These are phyloP conservation scores for Eupsilia transversa DNA, from an alignment of 2,888 invertebrate species.

Conservation along the genomic window DNA sequence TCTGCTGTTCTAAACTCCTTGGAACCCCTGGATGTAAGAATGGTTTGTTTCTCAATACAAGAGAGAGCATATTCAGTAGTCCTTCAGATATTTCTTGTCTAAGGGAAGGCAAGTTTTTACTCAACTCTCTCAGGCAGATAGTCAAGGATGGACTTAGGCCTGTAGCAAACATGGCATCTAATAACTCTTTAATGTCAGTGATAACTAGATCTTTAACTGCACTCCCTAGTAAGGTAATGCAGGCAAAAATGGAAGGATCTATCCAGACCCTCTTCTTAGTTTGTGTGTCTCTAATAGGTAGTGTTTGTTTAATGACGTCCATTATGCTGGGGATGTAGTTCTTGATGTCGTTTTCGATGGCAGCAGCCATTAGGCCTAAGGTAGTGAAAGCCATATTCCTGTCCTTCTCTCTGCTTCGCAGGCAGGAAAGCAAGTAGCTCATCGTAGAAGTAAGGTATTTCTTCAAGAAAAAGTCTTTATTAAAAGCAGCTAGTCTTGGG, in stretches of 20 bases:
- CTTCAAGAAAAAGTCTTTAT: slow-evolving; percentile 94
- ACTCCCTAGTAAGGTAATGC: slow-evolving; percentile 97
- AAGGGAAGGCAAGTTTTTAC: slow-evolving; percentile 95
- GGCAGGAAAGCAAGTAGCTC: slow-evolving; percentile 93
- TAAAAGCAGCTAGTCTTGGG: slow-evolving; percentile 98
- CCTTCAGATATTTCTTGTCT: slow-evolving; percentile 98
- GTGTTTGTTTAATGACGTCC: slow-evolving; percentile 94
- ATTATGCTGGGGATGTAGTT: slow-evolving; percentile 95
- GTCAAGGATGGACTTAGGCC: slow-evolving; percentile 97
- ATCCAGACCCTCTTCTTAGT: slow-evolving; percentile 93
- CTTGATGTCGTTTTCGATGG: slow-evolving; percentile 95
- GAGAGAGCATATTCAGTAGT: slow-evolving; percentile 96
- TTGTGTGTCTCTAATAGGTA: slow-evolving; percentile 94
- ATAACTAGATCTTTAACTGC: slow-evolving; percentile 95
- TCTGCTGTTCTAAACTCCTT: slow-evolving; percentile 90
- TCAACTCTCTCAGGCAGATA: slow-evolving; percentile 97
- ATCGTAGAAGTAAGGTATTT: slow-evolving; percentile 94
- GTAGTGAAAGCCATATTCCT: slow-evolving; percentile 97
- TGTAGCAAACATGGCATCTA: slow-evolving; percentile 98
- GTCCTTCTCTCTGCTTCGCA: slow-evolving; percentile 96
- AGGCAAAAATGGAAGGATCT: slow-evolving; percentile 98
- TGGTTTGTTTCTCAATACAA: slow-evolving; percentile 97
- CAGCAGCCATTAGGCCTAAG: slow-evolving; percentile 97
- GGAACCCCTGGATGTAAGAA: slow-evolving; percentile 95
- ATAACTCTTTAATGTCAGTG: slow-evolving; percentile 94